These are phyloP conservation scores for Atherinosoma microstoma DNA, from an alignment of 2,797 vertebrate species.

Conservation along the genomic window DNA sequence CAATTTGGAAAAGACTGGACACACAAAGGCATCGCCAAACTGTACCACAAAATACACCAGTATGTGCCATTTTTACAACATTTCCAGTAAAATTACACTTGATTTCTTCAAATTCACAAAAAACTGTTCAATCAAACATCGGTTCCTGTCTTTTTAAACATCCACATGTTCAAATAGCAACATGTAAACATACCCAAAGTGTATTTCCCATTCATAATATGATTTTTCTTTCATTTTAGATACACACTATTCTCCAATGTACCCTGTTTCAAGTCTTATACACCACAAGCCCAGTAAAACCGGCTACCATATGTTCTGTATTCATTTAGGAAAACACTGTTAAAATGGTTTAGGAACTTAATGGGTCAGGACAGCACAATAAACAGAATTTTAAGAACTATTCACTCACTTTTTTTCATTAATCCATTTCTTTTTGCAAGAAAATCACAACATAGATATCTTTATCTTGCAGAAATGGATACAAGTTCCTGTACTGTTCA, in stretches of 20 bases:
- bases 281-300: neutral
- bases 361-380: neutral
- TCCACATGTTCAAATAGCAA: neutral
- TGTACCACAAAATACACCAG: constrained; percentile 96
- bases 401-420: neutral
- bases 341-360: neutral
- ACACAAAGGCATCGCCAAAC: constrained; percentile 91
- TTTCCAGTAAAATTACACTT: neutral
- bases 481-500: constrained; percentile 97
- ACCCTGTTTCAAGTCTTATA: neutral
- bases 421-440: neutral
- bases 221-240: neutral
- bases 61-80: constrained; percentile 72
- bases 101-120: neutral
- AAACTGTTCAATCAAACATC: neutral
- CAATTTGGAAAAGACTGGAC: constrained; percentile 98
- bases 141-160: neutral
- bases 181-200: constrained; percentile 7
- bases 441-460: neutral
- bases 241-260: neutral
- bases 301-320: neutral
- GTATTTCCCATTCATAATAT: neutral
- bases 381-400: neutral
- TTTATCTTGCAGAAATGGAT: constrained; percentile 88
- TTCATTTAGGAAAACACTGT: neutral